phyloP scores from a whole-genome alignment of 2,797 vertebrate species.

The Cyprinodon diabolis region DNA sequence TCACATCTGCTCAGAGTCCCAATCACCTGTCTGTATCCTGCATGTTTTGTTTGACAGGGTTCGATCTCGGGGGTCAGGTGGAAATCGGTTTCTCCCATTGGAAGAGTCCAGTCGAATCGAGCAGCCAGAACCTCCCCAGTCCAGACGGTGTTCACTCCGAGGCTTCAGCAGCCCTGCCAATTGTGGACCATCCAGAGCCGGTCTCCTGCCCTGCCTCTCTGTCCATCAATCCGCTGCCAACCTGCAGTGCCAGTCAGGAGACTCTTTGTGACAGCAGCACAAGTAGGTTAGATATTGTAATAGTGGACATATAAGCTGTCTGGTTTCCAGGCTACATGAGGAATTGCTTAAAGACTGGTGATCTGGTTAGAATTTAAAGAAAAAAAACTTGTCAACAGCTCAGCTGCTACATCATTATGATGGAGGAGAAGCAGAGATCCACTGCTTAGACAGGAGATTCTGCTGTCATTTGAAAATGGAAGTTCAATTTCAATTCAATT shows the following conservation, averaged over 20 bases:
- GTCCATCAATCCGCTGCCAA: conserved; percentile 87
- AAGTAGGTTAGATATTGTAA: conserved; percentile 67
- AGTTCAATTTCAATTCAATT: too few species aligned
- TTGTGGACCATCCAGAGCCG: conserved; percentile 79
- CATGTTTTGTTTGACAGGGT: conserved; percentile 69
- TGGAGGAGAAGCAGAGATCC: too few species aligned
- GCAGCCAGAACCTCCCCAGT: conserved; percentile 72
- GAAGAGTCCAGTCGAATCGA: conserved; percentile 79
- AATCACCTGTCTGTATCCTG: neutral
- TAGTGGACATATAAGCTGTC: neutral
- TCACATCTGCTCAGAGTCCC: neutral
- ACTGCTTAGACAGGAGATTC: too few species aligned
- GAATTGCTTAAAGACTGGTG: too few species aligned
- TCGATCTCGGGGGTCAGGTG: conserved; percentile 83
- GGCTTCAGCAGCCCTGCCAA: conserved; percentile 69
- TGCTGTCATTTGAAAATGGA: too few species aligned
- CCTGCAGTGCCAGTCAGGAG: conserved; percentile 85
- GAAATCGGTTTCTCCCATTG: conserved; percentile 85
- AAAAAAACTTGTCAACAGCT: neutral
- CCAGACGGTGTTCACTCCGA: conserved; percentile 75
- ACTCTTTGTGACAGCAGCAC: conserved; percentile 86
- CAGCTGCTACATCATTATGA: neutral
- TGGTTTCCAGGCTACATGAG: neutral
- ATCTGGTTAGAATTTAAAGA: too few species aligned
- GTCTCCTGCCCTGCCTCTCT: conserved; percentile 90